Percentiles rank a stretch among this genome's conserved stretches.
Conservation (phyloP, 1,140 invertebrate genomes). For the Drosophila bipectinata region DNA sequence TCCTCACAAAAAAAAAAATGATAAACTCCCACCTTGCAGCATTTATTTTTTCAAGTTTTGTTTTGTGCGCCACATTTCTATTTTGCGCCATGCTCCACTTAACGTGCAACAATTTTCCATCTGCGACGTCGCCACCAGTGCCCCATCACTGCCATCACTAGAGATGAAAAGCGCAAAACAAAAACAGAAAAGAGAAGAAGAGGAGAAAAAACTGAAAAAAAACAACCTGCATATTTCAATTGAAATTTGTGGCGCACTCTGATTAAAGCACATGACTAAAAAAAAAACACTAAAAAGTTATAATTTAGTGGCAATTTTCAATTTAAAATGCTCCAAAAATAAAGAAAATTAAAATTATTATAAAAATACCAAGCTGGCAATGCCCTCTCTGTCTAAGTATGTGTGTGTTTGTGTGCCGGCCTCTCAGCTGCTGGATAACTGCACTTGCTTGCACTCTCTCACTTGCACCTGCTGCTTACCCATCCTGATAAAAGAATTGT, state of each 20-base stretch:
- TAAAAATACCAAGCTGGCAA: conserved; percentile 46
- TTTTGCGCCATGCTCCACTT: conserved; percentile 72
- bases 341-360: background rate
- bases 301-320: conserved; percentile 26
- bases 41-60: conserved; percentile 64
- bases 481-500: background rate
- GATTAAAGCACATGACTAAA: conserved; percentile 54
- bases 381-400: conserved; percentile 4
- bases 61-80: conserved; percentile 48
- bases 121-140: conserved; percentile 22
- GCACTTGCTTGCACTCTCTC: conserved; percentile 23
- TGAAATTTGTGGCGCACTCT: conserved; percentile 75
- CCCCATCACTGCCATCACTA: too few relatives aligned
- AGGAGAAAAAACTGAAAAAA: conserved; percentile 24
- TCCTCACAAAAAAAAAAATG: background rate
- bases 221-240: conserved; percentile 68
- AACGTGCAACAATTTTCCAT: conserved; percentile 72
- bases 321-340: conserved; percentile 12
- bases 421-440: conserved; percentile 37
- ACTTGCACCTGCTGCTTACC: background rate
- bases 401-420: conserved; percentile 24
- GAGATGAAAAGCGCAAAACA: conserved; percentile 5
- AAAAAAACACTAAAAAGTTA: background rate
- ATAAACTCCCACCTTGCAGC: conserved; percentile 21
- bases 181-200: conserved; percentile 3